Percentiles rank a stretch among this genome's conserved stretches.
phyloP scores from a whole-genome alignment of 2,888 invertebrate species.

The Heliconius erato region DNA sequence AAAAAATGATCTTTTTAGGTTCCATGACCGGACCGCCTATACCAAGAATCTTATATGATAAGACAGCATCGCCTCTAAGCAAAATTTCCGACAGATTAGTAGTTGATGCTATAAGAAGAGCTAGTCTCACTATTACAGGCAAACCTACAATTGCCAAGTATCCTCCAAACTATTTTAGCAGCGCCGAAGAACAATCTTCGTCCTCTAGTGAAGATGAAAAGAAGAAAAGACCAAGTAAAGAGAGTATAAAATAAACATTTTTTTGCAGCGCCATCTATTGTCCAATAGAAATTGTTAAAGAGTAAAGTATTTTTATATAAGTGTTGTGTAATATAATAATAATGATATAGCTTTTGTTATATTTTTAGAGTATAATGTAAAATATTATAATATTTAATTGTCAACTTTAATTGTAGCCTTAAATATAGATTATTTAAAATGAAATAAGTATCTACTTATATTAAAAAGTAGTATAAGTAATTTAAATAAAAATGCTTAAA shows the following conservation, averaged over 20 bases:
- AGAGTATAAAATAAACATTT: conserved; percentile 24
- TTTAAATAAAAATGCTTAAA: not conserved
- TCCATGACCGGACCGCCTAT: conserved; percentile 64
- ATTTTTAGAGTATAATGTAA: not conserved
- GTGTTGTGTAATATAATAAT: not conserved
- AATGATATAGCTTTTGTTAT: not conserved
- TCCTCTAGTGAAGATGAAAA: conserved; percentile 76
- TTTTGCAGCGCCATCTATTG: conserved; percentile 65
- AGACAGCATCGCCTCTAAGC: conserved; percentile 65
- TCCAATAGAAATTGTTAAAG: conserved; percentile 56
- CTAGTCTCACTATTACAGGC: conserved; percentile 74
- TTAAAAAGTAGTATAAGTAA: not conserved
- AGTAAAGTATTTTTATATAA: not conserved
- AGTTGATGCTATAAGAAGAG: conserved; percentile 75
- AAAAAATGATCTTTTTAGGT: conserved; percentile 60
- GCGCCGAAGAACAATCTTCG: conserved; percentile 69
- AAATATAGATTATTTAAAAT: not conserved
- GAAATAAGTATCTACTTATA: not conserved
- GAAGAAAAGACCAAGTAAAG: conserved; percentile 1
- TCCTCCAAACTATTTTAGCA: conserved; percentile 76
- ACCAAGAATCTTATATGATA: conserved; percentile 60
- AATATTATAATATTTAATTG: not conserved
- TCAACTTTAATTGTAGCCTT: not conserved
- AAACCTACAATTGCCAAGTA: conserved; percentile 76
- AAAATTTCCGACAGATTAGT: conserved; percentile 75